Evolutionary conservation across 2,797 vertebrate genomes (phyloP).

Genomic region (Falco rusticolus): DNA sequence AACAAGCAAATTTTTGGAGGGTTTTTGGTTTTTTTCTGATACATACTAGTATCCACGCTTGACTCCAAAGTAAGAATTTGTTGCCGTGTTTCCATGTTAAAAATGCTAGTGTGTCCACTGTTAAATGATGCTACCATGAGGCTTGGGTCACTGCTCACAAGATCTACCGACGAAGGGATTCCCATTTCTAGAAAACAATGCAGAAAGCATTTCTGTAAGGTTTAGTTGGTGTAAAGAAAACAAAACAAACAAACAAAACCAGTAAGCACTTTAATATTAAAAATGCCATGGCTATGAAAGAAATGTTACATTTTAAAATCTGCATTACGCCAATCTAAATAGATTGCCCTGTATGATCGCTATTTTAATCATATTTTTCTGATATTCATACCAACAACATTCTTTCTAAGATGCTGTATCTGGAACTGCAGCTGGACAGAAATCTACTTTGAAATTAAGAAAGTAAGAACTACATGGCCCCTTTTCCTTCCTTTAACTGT

Average conservation of each 20-base stretch:
- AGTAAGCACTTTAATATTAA: not conserved
- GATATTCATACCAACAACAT: not conserved
- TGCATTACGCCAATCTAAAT: not conserved
- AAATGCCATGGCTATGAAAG: not conserved
- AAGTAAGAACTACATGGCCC: not conserved
- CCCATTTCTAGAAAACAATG: constrained; percentile 84
- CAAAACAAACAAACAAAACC: not conserved
- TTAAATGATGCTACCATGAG: constrained; percentile 95
- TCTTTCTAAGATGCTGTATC: not conserved
- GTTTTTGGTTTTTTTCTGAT: not conserved
- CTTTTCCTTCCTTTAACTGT: not conserved
- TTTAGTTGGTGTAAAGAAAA: not conserved
- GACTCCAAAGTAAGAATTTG: constrained; percentile 92
- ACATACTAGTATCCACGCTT: constrained; percentile 84
- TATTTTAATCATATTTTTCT: not conserved
- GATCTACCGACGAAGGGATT: constrained; percentile 93
- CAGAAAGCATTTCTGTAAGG: constrained; percentile 9
- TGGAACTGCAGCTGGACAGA: not conserved
- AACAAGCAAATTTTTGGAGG: not conserved
- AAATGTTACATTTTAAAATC: not conserved
- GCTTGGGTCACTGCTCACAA: constrained; percentile 95
- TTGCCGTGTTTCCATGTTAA: constrained; percentile 97
- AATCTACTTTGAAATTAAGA: not conserved
- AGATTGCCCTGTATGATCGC: not conserved
- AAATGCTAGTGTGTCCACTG: constrained; percentile 91